These are phyloP conservation scores for Hermodice carunculata DNA, from an alignment of 2,888 invertebrate genomes.

Conservation along the genomic window DNA sequence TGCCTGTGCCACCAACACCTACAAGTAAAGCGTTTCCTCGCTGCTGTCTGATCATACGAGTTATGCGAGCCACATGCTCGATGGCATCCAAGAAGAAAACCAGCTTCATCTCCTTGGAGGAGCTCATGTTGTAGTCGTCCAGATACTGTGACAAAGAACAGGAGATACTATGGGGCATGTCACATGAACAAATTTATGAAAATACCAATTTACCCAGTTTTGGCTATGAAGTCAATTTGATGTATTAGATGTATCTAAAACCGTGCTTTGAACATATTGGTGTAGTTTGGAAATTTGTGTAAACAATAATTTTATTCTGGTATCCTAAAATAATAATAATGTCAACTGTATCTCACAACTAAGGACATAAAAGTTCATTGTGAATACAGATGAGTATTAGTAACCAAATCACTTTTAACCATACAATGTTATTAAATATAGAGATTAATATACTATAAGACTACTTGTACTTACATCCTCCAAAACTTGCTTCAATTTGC, in stretches of 20 bases:
- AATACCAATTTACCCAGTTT: neutral
- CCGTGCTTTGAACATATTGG: neutral
- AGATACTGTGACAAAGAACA: conserved; percentile 75
- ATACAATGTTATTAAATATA: neutral
- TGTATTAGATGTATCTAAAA: neutral
- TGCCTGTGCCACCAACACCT: conserved; percentile 71
- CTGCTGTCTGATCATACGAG: conserved; percentile 69
- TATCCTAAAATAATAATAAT: no score
- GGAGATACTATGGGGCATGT: neutral
- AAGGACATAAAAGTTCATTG: no score
- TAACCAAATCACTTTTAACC: neutral
- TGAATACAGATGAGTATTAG: neutral
- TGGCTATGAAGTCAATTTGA: no score
- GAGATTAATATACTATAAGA: neutral
- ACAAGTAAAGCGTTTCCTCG: conserved; percentile 70
- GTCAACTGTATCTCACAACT: no score
- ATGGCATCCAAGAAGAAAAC: conserved; percentile 82
- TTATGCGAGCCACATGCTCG: conserved; percentile 69
- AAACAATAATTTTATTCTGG: neutral
- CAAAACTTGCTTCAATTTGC: conserved; percentile 79
- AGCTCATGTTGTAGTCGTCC: conserved; percentile 84
- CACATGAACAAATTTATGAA: neutral
- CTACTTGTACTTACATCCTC: conserved; percentile 73
- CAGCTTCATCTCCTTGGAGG: conserved; percentile 84
- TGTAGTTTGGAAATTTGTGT: neutral